Evolutionary conservation across 2,797 vertebrate genomes (phyloP).

Genomic region (Nothura maculosa): DNA sequence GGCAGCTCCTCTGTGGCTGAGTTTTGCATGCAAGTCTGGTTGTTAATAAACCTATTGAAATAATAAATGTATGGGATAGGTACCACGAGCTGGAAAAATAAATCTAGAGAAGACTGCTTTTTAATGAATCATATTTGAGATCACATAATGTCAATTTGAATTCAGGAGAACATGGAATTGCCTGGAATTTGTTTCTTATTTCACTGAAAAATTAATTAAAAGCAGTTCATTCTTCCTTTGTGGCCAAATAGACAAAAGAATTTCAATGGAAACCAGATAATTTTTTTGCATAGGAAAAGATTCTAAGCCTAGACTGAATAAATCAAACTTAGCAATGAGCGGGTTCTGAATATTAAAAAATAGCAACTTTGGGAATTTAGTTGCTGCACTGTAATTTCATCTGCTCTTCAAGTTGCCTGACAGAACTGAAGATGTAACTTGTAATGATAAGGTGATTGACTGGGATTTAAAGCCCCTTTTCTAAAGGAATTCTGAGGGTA

Average conservation of each 20-base stretch:
- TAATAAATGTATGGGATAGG: not conserved
- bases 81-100: not conserved
- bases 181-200: not conserved
- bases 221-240: not conserved
- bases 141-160: not conserved
- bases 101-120: not conserved
- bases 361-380: not conserved
- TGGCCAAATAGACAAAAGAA: not conserved
- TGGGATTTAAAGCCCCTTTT: not conserved
- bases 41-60: not conserved
- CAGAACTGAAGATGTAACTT: not conserved
- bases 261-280: not conserved
- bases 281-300: not conserved
- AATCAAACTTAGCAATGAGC: not conserved
- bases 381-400: not conserved
- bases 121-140: not conserved
- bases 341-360: not conserved
- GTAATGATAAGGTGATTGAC: constrained; percentile 1
- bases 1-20: not conserved
- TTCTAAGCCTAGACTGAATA: not conserved
- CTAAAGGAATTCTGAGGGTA: not conserved
- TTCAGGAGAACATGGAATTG: not conserved
- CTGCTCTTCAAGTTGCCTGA: not conserved
- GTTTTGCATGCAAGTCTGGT: not conserved
- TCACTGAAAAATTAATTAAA: constrained; percentile 8